Conservation (phyloP, 2,797 vertebrate genomes). For the Periparus ater region DNA sequence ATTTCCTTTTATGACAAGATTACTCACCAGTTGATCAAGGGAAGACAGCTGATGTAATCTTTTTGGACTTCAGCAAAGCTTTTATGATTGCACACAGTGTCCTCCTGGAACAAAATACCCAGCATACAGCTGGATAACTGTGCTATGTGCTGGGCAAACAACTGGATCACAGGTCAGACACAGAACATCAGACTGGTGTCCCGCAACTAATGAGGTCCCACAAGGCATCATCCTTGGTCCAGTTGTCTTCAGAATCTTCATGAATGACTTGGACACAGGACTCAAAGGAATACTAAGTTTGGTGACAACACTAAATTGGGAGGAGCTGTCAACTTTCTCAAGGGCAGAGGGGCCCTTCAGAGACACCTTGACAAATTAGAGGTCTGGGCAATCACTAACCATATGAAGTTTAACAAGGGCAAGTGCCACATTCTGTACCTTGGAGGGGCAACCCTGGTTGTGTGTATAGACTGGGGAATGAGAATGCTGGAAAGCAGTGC, state of each 20-base stretch:
- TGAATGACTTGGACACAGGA: background rate
- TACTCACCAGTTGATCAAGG: background rate
- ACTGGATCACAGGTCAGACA: background rate
- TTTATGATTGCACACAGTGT: background rate
- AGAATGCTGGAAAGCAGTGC: background rate
- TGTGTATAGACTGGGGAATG: background rate
- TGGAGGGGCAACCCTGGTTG: background rate
- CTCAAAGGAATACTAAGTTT: background rate
- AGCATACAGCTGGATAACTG: background rate
- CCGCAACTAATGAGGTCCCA: too few relatives aligned
- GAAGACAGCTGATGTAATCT: background rate
- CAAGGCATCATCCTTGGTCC: background rate
- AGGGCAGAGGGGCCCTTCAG: background rate
- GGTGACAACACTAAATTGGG: background rate
- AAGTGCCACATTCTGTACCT: background rate
- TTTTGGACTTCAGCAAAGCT: background rate
- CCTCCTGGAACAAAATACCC: background rate
- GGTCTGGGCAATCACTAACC: background rate
- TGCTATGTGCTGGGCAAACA: accelerated
- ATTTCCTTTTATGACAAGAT: background rate
- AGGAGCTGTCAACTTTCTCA: background rate
- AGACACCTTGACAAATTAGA: background rate
- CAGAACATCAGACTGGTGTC: background rate
- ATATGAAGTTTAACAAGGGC: background rate
- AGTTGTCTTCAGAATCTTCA: background rate